phyloP scores from a whole-genome alignment of 2,113 vertebrate species.

The Spermophilus dauricus region DNA sequence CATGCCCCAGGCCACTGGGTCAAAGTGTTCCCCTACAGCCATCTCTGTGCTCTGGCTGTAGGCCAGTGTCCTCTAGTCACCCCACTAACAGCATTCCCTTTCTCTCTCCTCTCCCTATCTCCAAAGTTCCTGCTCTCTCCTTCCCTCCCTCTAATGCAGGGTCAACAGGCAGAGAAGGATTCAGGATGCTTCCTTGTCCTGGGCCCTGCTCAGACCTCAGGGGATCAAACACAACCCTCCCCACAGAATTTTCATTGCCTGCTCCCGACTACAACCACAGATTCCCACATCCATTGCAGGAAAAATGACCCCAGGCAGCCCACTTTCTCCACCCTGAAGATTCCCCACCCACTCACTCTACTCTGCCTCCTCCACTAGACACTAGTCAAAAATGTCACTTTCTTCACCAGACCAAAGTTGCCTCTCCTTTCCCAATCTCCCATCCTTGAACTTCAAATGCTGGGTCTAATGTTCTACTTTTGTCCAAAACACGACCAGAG shows the following conservation, averaged over 20 bases:
- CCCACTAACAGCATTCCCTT: not conserved
- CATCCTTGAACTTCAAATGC: not conserved
- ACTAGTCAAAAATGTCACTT: not conserved
- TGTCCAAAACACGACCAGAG: not conserved
- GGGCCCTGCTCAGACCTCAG: not conserved
- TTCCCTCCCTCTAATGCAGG: not conserved
- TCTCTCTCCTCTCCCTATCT: not conserved
- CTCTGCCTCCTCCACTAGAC: not conserved
- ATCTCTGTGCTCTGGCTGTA: conserved; percentile 65
- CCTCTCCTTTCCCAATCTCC: not conserved
- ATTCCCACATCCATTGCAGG: not conserved
- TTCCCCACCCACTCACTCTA: too few species aligned
- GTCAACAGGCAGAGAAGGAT: not conserved
- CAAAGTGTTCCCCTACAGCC: conserved; percentile 39
- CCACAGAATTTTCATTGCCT: not conserved
- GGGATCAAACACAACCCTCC: not conserved
- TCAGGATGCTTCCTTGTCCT: not conserved
- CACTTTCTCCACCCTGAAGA: not conserved
- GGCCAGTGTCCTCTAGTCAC: not conserved
- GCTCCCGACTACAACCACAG: not conserved
- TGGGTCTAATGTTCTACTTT: not conserved
- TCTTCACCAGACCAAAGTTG: not conserved
- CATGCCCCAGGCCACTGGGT: not conserved
- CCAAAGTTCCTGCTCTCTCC: not conserved
- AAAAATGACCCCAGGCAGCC: not conserved